Evolutionary conservation across 2,888 invertebrate genomes (phyloP), one percentile per base, ranked within the genome.

Genomic region (Hydrotaea diabolus): DNA sequence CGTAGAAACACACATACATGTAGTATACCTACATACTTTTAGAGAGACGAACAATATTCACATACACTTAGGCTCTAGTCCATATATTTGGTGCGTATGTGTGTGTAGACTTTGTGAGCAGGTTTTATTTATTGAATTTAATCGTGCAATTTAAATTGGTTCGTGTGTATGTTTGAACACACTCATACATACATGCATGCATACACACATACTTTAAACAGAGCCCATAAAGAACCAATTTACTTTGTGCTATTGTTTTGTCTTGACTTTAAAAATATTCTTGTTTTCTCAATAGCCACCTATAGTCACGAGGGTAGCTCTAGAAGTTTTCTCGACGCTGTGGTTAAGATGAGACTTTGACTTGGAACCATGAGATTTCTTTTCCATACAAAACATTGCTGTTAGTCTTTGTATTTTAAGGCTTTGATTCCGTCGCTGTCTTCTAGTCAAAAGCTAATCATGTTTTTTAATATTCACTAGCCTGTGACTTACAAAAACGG

Each of bases 51-150:
- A n/a, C n/a, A 36, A 36, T 75, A 43, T 21, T 21, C 46, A 77
- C 11, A 17, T 8, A 73, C n/a, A 66, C 21, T 4, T 31, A 15
- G 17, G 46, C 15, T 5, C 36, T 36, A 36, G 8, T 36, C 3
- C 36, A 17, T 71, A 21, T 46, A 5, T 17, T 77, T 36, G 31
- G 36, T 46, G 19, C 53, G 36, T 11, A 17, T 73, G 11, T 26
- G 19, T 73, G 5, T 19, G 17, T 8, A 31, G 8, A 66, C 55
- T 49, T 74, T 46, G 36, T 64, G 43, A 26, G 55, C 17, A 72
- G 15, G 71, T 43, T 59, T 77, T 59, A 53, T 55, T 74, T 73
- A 79, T 79, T 79, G 79, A 79, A 64, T 73, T 73, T 19, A 64
- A 74, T 79, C 23, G 66, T 74, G 59, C 36, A 43, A 49, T 39